Base-by-base conservation (phyloP, 2,888 invertebrate genomes). In the Nomada flava region DNA sequence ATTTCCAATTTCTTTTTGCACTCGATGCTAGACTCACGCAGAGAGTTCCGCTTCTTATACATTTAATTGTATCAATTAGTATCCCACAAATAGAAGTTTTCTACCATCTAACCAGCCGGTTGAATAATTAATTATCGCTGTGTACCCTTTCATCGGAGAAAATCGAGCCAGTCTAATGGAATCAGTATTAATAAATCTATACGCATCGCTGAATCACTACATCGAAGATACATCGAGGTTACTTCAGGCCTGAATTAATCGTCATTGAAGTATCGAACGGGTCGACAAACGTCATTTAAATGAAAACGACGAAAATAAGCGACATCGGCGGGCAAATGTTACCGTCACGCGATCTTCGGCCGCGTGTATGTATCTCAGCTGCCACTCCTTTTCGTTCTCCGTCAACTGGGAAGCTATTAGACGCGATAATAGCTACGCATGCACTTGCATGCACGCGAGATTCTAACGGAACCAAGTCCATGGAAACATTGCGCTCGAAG, bases 391-490 rank as follows among this genome's bases (percentile, higher is more conserved):
- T 63, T 55, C 65, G 44, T 60, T 75, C 47, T 23, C 7, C 15
- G 36, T 72, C 65, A 20, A 57, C 52, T 47, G 74, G 62, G 44
- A 79, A 69, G 44, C 60, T 26, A 70, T 82, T 59, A 59, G 67
- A 74, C 57, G 23, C 68, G 78, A 73, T 78, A 72, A 87, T 75
- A 73, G 57, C 57, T 52, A 63, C 47, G 62, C 78, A 62, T 50
- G 23, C 62, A 75, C 69, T 71, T 74, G 53, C 78, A 57, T n/a
- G 76, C 88, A 88, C 80, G 88, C 81, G 70, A 88, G 59, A 60
- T 74, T 69, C 78, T 88, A 88, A 88, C 88, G 88, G 88, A 68
- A 80, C 60, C 67, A 26, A 47, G 23, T 47, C 36, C 57, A 57
- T 36, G 68, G 52, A n/a, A 76, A 55, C 76, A 29, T 57, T 60